Evolutionary conservation across 2,113 vertebrate genomes (phyloP).

Genomic region (Blennius ocellaris): DNA sequence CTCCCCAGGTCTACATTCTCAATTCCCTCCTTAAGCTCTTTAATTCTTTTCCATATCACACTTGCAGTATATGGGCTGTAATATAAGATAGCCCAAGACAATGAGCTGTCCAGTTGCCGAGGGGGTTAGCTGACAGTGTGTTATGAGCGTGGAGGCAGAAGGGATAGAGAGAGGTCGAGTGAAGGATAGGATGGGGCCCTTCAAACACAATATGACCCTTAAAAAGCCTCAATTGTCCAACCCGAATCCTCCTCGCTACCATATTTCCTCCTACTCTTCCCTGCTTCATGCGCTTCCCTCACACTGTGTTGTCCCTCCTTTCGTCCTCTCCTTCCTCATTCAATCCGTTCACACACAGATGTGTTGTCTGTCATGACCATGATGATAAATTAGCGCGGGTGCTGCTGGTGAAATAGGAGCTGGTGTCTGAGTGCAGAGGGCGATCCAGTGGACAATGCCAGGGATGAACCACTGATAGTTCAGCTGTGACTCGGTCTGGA

Average conservation of each 20-base stretch:
- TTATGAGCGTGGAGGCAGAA: constrained; percentile 57
- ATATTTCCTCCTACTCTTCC: constrained; percentile 50
- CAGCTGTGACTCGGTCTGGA: constrained; percentile 73
- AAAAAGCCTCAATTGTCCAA: constrained; percentile 57
- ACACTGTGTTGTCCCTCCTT: constrained; percentile 56
- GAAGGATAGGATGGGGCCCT: constrained; percentile 71
- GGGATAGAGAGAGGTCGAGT: constrained; percentile 62
- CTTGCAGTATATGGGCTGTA: constrained; percentile 71
- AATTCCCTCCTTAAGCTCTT: constrained; percentile 67
- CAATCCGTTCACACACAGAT: constrained; percentile 80
- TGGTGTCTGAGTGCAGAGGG: constrained; percentile 75
- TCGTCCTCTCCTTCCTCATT: constrained; percentile 55
- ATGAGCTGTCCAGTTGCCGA: constrained; percentile 73
- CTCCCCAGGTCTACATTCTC: constrained; percentile 57
- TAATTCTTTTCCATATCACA: constrained; percentile 74
- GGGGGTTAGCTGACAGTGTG: constrained; percentile 59
- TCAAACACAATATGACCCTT: constrained; percentile 75
- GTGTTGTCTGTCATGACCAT: constrained; percentile 78
- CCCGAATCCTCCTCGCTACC: constrained; percentile 64
- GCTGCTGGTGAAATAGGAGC: constrained; percentile 80
- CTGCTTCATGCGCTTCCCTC: constrained; percentile 10
- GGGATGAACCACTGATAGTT: constrained; percentile 76
- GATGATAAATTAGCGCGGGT: constrained; percentile 85
- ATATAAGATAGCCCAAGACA: constrained; percentile 75
- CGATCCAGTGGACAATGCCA: constrained; percentile 74